Evolutionary conservation across 2,113 vertebrate species (phyloP).

Genomic region (Globicephala melas): DNA sequence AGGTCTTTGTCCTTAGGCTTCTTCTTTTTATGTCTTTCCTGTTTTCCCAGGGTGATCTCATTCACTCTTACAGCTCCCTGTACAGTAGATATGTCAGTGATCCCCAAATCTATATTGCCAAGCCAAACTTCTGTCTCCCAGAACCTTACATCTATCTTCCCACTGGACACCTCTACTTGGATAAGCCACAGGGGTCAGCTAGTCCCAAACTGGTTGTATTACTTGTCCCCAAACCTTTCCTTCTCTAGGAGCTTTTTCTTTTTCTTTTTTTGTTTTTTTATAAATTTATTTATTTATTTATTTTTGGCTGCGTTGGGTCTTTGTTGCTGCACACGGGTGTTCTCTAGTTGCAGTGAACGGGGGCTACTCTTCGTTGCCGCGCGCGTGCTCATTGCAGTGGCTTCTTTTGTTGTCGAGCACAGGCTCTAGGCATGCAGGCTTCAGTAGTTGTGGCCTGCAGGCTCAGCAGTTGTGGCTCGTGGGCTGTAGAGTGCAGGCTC

Average conservation of each 20-base stretch:
- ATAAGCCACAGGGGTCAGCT: background rate
- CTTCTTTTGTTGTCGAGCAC: too few relatives aligned
- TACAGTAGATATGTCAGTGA: background rate
- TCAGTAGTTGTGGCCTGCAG: too few relatives aligned
- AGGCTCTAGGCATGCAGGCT: too few relatives aligned
- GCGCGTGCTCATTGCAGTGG: too few relatives aligned
- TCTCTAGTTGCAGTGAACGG: too few relatives aligned
- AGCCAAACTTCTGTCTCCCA: background rate
- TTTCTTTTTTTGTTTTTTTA: too few relatives aligned
- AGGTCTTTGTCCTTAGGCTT: background rate
- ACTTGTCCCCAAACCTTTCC: background rate
- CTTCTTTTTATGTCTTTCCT: background rate
- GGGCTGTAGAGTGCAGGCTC: too few relatives aligned
- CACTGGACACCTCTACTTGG: background rate
- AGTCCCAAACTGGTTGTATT: background rate
- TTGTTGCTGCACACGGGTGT: too few relatives aligned
- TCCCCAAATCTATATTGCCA: background rate
- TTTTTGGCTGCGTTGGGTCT: too few relatives aligned
- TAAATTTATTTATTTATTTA: too few relatives aligned
- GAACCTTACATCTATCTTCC: background rate
- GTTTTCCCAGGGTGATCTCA: background rate
- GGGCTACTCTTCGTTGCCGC: too few relatives aligned
- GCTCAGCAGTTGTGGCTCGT: too few relatives aligned
- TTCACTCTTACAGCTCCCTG: background rate
- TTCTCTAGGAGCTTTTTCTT: background rate